Evolutionary conservation across 2,888 invertebrate species (phyloP).

Genomic region (Ennomos quercinarius): DNA sequence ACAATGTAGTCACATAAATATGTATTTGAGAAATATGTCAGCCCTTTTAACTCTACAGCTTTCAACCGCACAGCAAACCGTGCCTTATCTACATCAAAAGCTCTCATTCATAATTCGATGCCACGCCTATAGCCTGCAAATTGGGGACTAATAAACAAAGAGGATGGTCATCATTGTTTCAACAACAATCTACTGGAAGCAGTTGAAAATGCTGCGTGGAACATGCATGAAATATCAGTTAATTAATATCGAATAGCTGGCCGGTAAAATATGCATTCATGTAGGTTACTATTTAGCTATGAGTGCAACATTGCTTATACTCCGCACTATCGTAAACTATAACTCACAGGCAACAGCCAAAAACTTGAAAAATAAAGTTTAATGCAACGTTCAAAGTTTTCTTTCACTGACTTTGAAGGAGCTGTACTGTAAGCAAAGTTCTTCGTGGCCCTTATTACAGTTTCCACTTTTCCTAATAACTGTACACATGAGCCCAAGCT

Average conservation of each 20-base stretch:
- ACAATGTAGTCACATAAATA: constrained; percentile 13
- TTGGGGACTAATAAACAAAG: constrained; percentile 36
- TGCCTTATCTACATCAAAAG: constrained; percentile 63
- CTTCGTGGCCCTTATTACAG: constrained; percentile 57
- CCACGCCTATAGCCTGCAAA: constrained; percentile 47
- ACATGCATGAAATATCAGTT: constrained; percentile 1
- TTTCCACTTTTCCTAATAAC: constrained; percentile 68
- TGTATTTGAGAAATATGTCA: constrained; percentile 23
- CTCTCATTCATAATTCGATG: constrained; percentile 43
- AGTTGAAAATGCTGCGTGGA: not conserved
- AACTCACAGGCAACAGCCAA: no score
- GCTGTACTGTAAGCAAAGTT: constrained; percentile 8
- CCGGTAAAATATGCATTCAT: no score
- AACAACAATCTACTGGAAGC: constrained; percentile 2
- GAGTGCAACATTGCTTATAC: no score
- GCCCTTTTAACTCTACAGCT: constrained; percentile 18
- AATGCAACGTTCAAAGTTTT: no score
- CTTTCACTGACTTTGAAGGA: constrained; percentile 9
- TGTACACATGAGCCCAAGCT: constrained; percentile 57
- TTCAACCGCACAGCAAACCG: constrained; percentile 33
- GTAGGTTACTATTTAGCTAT: no score
- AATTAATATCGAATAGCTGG: no score
- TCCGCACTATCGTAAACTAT: no score
- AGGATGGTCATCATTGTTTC: constrained; percentile 11
- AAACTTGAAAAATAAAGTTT: no score